A percentile compares a stretch with the other conserved stretches of the same genome.
phyloP scores from a whole-genome alignment of 53 echinoderm and acorn worm genomes.

The Antedon mediterranea region DNA sequence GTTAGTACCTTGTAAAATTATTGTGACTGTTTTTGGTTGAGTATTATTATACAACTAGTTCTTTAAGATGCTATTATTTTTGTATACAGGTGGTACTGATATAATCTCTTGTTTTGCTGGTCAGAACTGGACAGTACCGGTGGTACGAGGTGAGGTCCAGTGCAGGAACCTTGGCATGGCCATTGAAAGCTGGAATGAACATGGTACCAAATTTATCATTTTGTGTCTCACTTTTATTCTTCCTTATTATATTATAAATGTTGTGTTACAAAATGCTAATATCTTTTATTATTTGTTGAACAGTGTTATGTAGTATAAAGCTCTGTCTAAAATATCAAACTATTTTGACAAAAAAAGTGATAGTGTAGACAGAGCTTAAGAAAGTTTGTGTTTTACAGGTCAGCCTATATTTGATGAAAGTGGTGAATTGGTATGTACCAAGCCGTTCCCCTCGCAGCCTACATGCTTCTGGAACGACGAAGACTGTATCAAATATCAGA shows the following conservation, averaged over 20 bases:
- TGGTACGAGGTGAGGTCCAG: constrained; percentile 71
- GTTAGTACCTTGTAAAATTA: too few species aligned
- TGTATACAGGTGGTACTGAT: constrained; percentile 73
- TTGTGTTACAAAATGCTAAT: not conserved
- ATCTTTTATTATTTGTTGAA: not conserved
- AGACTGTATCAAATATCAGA: constrained; percentile 88
- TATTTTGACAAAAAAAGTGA: too few species aligned
- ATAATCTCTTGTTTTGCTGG: constrained; percentile 90
- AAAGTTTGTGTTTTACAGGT: constrained; percentile 28
- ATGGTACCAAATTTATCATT: constrained; percentile 15
- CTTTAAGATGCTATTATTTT: not conserved
- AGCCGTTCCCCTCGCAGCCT: constrained; percentile 95
- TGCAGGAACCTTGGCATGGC: constrained; percentile 83
- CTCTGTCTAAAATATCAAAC: too few species aligned
- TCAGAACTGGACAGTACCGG: constrained; percentile 88
- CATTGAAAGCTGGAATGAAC: constrained; percentile 61
- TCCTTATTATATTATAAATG: too few species aligned
- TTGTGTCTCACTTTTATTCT: too few species aligned
- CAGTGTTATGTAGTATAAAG: too few species aligned
- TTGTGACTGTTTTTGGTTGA: too few species aligned
- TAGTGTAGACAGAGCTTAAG: not conserved
- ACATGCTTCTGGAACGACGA: constrained; percentile 95
- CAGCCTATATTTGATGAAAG: constrained; percentile 77
- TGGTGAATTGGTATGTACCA: constrained; percentile 80
- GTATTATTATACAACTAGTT: too few species aligned